Evolutionary conservation across 2,888 invertebrate species (phyloP), one percentile per base, ranked within the genome.

Genomic region (Cheiracanthium punctorium): DNA sequence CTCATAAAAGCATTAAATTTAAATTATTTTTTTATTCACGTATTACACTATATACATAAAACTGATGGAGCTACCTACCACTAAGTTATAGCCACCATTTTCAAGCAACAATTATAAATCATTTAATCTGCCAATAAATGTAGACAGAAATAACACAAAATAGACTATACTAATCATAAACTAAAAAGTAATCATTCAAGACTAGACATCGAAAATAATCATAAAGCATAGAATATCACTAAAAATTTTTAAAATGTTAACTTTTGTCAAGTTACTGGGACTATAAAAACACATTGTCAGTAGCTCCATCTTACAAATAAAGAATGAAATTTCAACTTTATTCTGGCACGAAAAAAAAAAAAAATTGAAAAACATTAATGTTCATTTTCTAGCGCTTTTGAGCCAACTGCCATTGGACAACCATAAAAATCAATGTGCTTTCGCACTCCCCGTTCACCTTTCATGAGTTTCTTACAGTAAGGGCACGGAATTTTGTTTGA

Each of bases 1-100:
- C 20, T 10, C 2, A 67, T 30, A 69, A 37, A 33, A 20, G 7
- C n/a, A 37, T 32, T 37, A 20, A 37, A 33, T 77, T 84, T 79
- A 79, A 85, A 79, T 82, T 73, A 79, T 79, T n/a, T n/a, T n/a
- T 85, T 85, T 85, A 85, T 85, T 85, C 79, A 82, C 75, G 69
- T 74, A 48, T 77, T 28, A 73, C 74, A 85, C 73, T 79, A 79
- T 85, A 52, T 79, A 85, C 84, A 85, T 74, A 85, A 74, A 79
- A 69, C 74, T 74, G 84, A 85, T 85, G 84, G 84, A 85, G 84
- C 84, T 85, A 85, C 84, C 84, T 85, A 85, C 84, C 84, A 85
- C 84, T 85, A 84, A 85, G 33, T 81, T 82, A 84, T 84, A 84
- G 82, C 82, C 82, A 84, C 84, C 84, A 79, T 58, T 73, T 24